A percentile compares a stretch with the other conserved stretches of the same genome.
Evolutionary conservation across 2,113 vertebrate species (phyloP).

Genomic region (Rhinogobius similis): DNA sequence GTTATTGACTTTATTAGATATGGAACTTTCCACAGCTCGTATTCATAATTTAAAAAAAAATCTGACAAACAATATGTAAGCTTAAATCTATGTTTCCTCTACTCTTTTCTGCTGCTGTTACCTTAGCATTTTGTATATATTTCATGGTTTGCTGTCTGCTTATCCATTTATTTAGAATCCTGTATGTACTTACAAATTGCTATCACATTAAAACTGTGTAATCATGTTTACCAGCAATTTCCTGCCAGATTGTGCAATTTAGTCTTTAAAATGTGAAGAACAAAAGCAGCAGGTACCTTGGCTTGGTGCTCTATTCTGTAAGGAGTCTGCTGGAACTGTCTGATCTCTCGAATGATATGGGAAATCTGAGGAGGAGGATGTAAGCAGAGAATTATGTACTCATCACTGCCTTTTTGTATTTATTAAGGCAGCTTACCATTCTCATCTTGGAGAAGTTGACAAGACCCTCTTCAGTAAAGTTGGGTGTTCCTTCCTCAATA

Average conservation of each 20-base stretch:
- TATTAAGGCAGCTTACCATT: constrained; percentile 82
- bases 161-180: no score
- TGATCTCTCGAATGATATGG: constrained; percentile 96
- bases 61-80: no score
- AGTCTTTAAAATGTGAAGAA: not conserved
- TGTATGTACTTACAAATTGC: no score
- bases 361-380: constrained; percentile 83
- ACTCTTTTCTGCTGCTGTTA: no score
- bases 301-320: constrained; percentile 96
- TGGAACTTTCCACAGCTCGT: no score
- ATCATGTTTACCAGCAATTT: no score
- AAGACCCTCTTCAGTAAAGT: constrained; percentile 97
- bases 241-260: not conserved
- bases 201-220: no score
- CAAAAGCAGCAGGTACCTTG: constrained; percentile 80
- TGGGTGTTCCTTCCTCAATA: constrained; percentile 97
- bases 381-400: not conserved
- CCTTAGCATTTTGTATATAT: no score
- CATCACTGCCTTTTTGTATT: not conserved
- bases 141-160: no score
- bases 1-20: no score
- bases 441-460: constrained; percentile 99
- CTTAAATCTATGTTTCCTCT: no score
- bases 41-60: no score
- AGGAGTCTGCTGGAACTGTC: constrained; percentile 97